phyloP scores from a whole-genome alignment of 1,140 invertebrate species.

The Sitodiplosis mosellana region DNA sequence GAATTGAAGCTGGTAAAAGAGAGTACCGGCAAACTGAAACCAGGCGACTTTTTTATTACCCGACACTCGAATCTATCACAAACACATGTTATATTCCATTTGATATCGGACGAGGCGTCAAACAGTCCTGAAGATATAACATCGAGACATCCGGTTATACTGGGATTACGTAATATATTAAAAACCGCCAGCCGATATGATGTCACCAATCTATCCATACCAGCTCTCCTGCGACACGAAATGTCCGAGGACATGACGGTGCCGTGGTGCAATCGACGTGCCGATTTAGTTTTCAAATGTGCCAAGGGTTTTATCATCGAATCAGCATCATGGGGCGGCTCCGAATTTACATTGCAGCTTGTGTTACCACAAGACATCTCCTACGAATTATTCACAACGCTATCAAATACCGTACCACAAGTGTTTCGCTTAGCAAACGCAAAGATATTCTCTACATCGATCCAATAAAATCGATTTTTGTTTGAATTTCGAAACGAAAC shows the following conservation, averaged over 20 bases:
- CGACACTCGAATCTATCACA: constrained; percentile 90
- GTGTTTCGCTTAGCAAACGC: constrained; percentile 86
- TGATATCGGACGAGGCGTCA: constrained; percentile 64
- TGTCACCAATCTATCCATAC: constrained; percentile 82
- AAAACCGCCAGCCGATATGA: constrained; percentile 87
- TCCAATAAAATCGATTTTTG: too few species aligned
- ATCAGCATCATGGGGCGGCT: constrained; percentile 80
- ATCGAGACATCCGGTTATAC: constrained; percentile 86
- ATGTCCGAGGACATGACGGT: constrained; percentile 96
- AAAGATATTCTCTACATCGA: constrained; percentile 15
- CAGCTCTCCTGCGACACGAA: constrained; percentile 78
- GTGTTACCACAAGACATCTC: constrained; percentile 57
- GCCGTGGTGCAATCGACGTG: constrained; percentile 85
- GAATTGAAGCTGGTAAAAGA: not conserved
- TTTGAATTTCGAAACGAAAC: too few species aligned
- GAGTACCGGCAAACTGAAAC: constrained; percentile 35
- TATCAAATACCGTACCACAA: constrained; percentile 73
- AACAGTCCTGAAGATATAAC: constrained; percentile 65
- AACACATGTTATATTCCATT: constrained; percentile 87
- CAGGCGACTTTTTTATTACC: constrained; percentile 88
- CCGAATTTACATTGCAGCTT: constrained; percentile 46
- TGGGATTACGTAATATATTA: constrained; percentile 85
- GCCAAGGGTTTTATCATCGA: constrained; percentile 99
- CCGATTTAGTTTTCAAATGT: constrained; percentile 95
- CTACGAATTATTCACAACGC: constrained; percentile 63